A percentile compares a stretch with the other conserved stretches of the same genome.
Evolutionary conservation across 2,888 invertebrate genomes (phyloP).

Genomic region (Oxytorus armatus): DNA sequence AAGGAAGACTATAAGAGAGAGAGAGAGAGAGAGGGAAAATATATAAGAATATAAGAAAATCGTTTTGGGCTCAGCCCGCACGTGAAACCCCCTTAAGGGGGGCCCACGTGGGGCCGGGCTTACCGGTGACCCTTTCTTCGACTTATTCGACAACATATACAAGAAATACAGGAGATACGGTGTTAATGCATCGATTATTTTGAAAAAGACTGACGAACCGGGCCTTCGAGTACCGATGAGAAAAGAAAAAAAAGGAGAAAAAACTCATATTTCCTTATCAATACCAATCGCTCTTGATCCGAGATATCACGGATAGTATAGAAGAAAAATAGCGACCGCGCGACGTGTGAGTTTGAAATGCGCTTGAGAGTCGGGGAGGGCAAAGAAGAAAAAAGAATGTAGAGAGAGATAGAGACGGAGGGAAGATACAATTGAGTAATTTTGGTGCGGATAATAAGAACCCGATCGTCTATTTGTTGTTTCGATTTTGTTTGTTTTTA

Average conservation of each 20-base stretch:
- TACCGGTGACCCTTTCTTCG: conserved; percentile 31
- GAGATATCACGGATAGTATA: no score
- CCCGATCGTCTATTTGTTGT: background rate
- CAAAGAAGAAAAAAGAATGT: conserved; percentile 3
- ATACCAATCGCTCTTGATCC: conserved; percentile 20
- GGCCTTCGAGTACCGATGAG: conserved; percentile 49
- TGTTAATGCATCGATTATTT: conserved; percentile 64
- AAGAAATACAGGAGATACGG: conserved; percentile 24
- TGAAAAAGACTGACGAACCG: conserved; percentile 66
- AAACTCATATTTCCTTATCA: background rate
- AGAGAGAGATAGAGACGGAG: background rate
- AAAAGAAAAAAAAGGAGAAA: conserved; percentile 8
- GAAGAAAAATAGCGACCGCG: no score
- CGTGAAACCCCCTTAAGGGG: conserved; percentile 40
- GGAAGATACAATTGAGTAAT: no score
- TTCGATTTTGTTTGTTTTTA: no score
- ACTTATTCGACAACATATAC: conserved; percentile 38
- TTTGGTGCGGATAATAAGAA: conserved; percentile 47
- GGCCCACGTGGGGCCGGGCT: conserved; percentile 4
- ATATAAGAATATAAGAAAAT: background rate
- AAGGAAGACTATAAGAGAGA: no score
- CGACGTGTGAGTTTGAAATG: no score
- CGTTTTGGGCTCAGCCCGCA: no score
- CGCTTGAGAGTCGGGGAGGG: no score
- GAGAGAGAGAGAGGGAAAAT: conserved; percentile 7